A percentile compares a stretch with the other conserved stretches of the same genome.
Evolutionary conservation across 2,888 invertebrate species (phyloP).

Genomic region (Andrena camellia): DNA sequence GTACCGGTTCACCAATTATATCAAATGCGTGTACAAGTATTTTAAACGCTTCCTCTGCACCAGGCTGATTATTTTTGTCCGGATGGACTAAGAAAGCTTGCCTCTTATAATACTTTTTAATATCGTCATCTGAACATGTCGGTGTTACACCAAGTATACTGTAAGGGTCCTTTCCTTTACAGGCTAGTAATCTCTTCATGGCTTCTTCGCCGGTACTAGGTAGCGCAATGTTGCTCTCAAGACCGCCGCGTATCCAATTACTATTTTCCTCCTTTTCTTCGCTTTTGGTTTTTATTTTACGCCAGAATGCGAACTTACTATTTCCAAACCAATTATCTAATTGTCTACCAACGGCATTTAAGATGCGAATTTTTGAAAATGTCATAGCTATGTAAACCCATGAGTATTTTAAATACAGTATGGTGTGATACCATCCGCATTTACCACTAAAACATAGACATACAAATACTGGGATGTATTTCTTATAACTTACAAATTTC

Average conservation of each 20-base stretch:
- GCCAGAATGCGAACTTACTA: constrained; percentile 88
- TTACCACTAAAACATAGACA: constrained; percentile 76
- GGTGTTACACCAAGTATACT: constrained; percentile 95
- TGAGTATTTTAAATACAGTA: constrained; percentile 82
- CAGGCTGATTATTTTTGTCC: constrained; percentile 97
- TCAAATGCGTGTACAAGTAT: constrained; percentile 98
- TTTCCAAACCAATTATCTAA: constrained; percentile 88
- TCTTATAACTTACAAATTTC: constrained; percentile 18
- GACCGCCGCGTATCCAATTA: constrained; percentile 86
- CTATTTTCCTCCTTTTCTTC: constrained; percentile 85
- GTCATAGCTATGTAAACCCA: constrained; percentile 78
- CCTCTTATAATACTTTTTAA: constrained; percentile 96
- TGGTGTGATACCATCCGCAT: constrained; percentile 82
- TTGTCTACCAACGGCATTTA: constrained; percentile 82
- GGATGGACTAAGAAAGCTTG: constrained; percentile 98
- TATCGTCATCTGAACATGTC: constrained; percentile 96
- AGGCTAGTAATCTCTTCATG: constrained; percentile 95
- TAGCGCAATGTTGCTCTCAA: constrained; percentile 91
- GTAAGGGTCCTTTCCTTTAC: constrained; percentile 98
- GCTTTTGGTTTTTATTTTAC: constrained; percentile 85
- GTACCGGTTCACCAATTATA: constrained; percentile 95
- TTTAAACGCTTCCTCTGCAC: constrained; percentile 98
- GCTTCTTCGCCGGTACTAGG: constrained; percentile 97
- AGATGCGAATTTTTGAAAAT: constrained; percentile 81
- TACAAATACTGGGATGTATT: constrained; percentile 16